Evolutionary conservation across 2,888 invertebrate species (phyloP), one percentile per base, ranked within the genome.

Genomic region (Pseudoips prasinana): DNA sequence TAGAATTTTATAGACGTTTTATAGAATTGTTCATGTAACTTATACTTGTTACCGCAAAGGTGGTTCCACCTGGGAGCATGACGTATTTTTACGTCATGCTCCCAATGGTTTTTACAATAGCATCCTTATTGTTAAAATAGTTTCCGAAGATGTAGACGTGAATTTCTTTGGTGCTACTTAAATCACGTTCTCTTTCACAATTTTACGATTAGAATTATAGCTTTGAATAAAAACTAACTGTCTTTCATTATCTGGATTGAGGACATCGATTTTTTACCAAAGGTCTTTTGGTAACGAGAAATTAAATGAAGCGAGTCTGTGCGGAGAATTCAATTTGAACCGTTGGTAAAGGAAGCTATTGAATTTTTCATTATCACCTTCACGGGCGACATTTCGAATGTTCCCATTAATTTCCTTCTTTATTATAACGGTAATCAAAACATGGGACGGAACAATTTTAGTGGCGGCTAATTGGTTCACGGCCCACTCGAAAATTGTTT

Each of bases 291-390:
- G 28, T 43, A 43, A 43, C 46, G 47, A 47, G 45, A 59, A 64
- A 61, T 54, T 50, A 54, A 72, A 66, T 58, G 61, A 62, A 56
- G 50, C 44, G 52, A 51, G 44, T 47, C 58, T 62, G 57, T 62
- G 65, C 58, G 56, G 46, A 54, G 69, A 77, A 80, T 82, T 76
- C 70, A 78, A 81, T 80, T 81, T 69, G 42, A 46, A 53, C 51
- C 47, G 35, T 48, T 45, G 56, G 51, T 31, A 22, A 53, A 53
- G 56, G 56, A 60, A 45, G 60, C 66, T 62, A 71, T 80, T 73
- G 75, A 68, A 73, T 77, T 75, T 79, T 80, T 82, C 78, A 81
- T 84, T 77, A 81, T 75, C 66, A 64, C 62, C 54, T 55, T 56
- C 41, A 32, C 52, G 50, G 47, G 58, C 55, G 53, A 49, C 48